These are phyloP conservation scores for Zoanthus gigantus DNA, from an alignment of 92 coral and sea anemone species.

Conservation along the genomic window DNA sequence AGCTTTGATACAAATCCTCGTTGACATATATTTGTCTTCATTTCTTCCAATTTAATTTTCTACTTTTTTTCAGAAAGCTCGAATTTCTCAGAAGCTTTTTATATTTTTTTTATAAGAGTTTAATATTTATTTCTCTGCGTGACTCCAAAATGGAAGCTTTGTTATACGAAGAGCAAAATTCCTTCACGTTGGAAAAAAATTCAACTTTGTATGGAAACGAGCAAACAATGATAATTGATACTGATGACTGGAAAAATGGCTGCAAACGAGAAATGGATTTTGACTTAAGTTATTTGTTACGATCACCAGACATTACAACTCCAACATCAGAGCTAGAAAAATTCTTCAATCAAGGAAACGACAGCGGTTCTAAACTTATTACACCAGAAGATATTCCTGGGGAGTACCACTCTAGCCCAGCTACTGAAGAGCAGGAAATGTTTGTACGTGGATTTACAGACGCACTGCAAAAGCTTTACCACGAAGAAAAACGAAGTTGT, in stretches of 20 bases:
- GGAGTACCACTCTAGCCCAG: conserved; percentile 43
- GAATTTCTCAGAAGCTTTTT: neutral
- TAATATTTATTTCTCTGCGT: conserved; percentile 11
- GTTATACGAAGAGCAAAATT: conserved; percentile 72
- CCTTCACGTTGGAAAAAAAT: conserved; percentile 59
- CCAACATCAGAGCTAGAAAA: conserved; percentile 85
- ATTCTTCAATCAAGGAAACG: conserved; percentile 72
- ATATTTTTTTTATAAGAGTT: neutral
- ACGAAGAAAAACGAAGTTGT: conserved; percentile 68
- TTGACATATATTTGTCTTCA: neutral
- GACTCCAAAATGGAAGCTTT: conserved; percentile 61
- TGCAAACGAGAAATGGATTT: conserved; percentile 59
- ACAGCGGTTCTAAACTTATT: conserved; percentile 28
- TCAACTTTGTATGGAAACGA: conserved; percentile 61
- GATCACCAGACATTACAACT: conserved; percentile 84
- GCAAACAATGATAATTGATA: conserved; percentile 45
- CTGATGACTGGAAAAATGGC: conserved; percentile 56
- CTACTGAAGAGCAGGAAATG: conserved; percentile 86
- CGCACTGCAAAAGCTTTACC: conserved; percentile 72
- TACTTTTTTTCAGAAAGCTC: neutral
- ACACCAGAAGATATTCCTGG: conserved; percentile 22
- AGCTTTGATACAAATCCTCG: neutral
- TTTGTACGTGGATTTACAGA: conserved; percentile 91
- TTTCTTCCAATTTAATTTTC: neutral
- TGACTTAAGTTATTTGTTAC: conserved; percentile 76